These are phyloP conservation scores for Galerucella pusilla DNA, from an alignment of 2,888 invertebrate genomes.

Conservation along the genomic window DNA sequence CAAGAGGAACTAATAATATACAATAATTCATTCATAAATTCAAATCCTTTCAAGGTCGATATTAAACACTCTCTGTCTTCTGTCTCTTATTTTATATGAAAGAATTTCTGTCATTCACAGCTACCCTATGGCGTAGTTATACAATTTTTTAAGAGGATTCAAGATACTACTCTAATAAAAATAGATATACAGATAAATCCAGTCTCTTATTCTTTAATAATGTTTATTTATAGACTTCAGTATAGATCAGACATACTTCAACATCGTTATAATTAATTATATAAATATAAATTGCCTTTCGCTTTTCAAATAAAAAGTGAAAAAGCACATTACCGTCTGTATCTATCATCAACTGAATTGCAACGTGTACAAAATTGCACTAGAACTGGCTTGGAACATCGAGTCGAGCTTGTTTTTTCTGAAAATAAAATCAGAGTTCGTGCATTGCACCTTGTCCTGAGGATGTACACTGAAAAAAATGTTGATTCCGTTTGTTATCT, in stretches of 20 bases:
- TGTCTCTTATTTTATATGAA: no score
- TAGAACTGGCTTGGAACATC: constrained; percentile 28
- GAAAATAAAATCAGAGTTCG: constrained; percentile 36
- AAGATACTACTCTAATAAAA: no score
- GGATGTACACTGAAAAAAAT: background rate
- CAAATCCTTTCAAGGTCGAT: background rate
- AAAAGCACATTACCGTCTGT: constrained; percentile 6
- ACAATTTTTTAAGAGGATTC: background rate
- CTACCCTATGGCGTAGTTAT: background rate
- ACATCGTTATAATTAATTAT: background rate
- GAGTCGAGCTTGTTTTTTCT: constrained; percentile 32
- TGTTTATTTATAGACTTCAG: background rate
- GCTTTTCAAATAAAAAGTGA: constrained; percentile 15
- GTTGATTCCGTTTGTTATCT: no score
- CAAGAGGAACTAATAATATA: background rate
- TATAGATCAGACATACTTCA: no score
- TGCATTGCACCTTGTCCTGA: constrained; percentile 34
- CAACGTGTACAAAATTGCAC: constrained; percentile 31
- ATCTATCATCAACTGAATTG: constrained; percentile 1
- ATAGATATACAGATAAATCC: no score
- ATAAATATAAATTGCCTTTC: background rate
- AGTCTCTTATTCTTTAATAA: background rate
- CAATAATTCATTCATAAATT: background rate
- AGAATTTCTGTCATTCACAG: background rate
- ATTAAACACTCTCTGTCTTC: background rate